Base-by-base conservation (phyloP, 2,888 invertebrate genomes). In the Archaeoteleia sp. region DNA sequence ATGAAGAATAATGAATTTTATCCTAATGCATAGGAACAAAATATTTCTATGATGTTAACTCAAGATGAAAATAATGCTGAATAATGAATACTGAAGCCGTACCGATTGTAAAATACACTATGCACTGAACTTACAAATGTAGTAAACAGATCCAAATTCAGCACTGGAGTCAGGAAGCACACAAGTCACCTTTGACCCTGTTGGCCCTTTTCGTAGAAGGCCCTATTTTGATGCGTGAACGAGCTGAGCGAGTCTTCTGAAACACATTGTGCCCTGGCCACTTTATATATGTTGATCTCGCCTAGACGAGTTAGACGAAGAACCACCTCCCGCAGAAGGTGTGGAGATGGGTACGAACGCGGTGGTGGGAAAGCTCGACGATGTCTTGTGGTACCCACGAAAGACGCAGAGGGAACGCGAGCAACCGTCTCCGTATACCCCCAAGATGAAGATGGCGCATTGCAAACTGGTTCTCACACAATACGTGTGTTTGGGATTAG, bases 201-300 rank as follows among this genome's bases (percentile, higher is more conserved):
- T 48, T 40, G 63, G 61, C 69, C 71, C 67, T 67, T 69, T 45
- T 35, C 61, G 67, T 51, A 63, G 48, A 40, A 61, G 72, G 70
- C 70, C 71, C 70, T 70, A 72, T 71, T 70, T 71, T 74, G 76
- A 75, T 75, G 77, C 75, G 77, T 80, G 76, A 78, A 79, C 79
- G 79, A 81, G 77, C 79, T 78, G 71, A 76, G 74, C 76, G 72
- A 82, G 77, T 79, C 79, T 81, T 85, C 85, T 85, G 83, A 83
- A 77, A 79, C 78, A 79, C 78, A 77, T 83, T 77, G 79, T 73
- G 83, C 81, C 82, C 81, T 78, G 77, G 67, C 76, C 77, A 81
- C 74, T 82, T 84, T 85, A 85, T 85, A 85, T 85, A 85, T 81
- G 82, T 82, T 78, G 82, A 82, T 83, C 79, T 74, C 74, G 77